Evolutionary conservation across 2,888 invertebrate genomes (phyloP).

Genomic region (Melipona bicolor): DNA sequence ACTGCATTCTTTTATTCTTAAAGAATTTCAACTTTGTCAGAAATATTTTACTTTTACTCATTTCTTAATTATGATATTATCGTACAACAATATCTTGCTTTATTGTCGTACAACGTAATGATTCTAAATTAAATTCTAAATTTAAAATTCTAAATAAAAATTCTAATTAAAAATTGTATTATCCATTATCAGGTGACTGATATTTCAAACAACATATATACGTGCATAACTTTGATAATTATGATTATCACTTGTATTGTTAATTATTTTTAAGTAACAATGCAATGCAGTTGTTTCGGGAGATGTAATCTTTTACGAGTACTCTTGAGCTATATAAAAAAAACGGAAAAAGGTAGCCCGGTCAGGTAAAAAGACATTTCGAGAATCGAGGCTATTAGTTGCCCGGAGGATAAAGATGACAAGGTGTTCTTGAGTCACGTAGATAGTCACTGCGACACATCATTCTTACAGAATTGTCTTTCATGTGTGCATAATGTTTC

Average conservation of each 20-base stretch:
- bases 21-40: not conserved
- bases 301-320: not conserved
- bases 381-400: slow-evolving; percentile 41
- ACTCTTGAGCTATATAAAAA: not conserved
- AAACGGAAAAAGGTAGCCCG: not conserved
- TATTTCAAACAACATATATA: not conserved
- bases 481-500: not conserved
- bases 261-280: not conserved
- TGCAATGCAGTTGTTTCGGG: not conserved
- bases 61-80: no score
- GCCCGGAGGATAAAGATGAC: slow-evolving; percentile 39
- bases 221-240: not conserved
- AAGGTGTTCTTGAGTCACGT: slow-evolving; percentile 39
- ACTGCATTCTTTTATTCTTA: not conserved
- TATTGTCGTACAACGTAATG: no score
- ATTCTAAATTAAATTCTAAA: no score
- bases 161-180: not conserved
- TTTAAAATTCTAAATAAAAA: no score
- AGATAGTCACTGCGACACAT: slow-evolving; percentile 11
- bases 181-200: not conserved
- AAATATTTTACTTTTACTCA: no score
- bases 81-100: no score
- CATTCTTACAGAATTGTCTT: not conserved
- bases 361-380: slow-evolving; percentile 33
- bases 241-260: not conserved